Evolutionary conservation across 1,140 invertebrate species (phyloP).

Genomic region (Bombus cullumanus): DNA sequence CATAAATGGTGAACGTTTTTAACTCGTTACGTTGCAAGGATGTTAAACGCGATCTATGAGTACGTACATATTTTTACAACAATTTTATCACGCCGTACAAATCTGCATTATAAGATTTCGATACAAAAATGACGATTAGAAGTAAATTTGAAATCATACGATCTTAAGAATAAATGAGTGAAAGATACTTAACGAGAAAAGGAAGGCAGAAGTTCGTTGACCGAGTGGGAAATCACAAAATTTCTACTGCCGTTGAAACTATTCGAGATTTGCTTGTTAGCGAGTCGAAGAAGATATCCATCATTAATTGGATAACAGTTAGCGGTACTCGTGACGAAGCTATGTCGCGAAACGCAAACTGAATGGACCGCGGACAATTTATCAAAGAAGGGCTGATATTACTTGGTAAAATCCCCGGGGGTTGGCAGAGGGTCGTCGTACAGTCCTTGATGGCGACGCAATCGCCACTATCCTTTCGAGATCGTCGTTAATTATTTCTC

Average conservation of each 20-base stretch:
- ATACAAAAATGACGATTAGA: no score
- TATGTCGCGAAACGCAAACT: constrained; percentile 67
- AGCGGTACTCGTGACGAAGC: constrained; percentile 22
- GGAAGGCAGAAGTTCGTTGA: neutral
- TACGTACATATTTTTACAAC: no score
- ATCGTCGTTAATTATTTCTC: constrained; percentile 79
- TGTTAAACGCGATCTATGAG: no score
- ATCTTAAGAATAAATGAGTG: neutral
- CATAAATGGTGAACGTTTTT: no score
- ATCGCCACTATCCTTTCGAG: constrained; percentile 80
- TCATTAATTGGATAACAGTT: constrained; percentile 20
- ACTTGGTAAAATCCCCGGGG: constrained; percentile 75
- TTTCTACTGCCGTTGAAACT: neutral
- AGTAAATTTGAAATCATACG: neutral
- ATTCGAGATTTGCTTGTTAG: constrained; percentile 1
- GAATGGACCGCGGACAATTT: constrained; percentile 63
- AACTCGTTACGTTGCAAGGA: no score
- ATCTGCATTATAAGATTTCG: no score
- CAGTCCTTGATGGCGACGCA: constrained; percentile 72
- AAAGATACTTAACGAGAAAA: neutral
- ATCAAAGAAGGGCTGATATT: constrained; percentile 69
- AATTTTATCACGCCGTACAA: no score
- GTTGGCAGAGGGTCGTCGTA: constrained; percentile 60
- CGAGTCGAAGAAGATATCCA: constrained; percentile 1
- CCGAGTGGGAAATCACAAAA: neutral